Evolutionary conservation across 2,113 vertebrate species (phyloP).

Genomic region (Chamaea fasciata): DNA sequence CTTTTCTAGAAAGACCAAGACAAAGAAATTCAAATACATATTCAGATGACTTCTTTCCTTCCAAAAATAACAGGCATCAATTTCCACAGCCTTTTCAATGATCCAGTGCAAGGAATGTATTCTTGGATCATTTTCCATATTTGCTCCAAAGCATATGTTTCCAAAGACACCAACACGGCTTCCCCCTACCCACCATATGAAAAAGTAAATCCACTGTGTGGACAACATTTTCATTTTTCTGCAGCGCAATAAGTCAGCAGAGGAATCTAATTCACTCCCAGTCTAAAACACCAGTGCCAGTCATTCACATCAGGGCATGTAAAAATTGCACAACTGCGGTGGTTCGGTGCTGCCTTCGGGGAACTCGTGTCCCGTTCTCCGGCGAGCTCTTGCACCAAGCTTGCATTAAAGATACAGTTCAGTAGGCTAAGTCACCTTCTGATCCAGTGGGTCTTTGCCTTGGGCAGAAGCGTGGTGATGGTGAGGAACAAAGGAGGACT

Average conservation of each 20-base stretch:
- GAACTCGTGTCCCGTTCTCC: too few species aligned
- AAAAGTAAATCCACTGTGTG: neutral
- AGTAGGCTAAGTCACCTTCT: too few species aligned
- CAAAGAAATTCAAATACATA: neutral
- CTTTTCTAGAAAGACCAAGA: neutral
- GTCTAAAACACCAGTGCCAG: neutral
- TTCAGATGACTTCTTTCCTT: neutral
- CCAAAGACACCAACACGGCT: neutral
- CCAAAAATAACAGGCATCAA: neutral
- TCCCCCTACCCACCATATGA: neutral
- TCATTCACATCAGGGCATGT: neutral
- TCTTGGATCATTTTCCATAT: neutral
- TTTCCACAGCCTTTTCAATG: neutral
- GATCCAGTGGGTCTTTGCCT: too few species aligned
- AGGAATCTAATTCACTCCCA: neutral
- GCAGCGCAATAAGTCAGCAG: neutral
- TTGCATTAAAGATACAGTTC: too few species aligned
- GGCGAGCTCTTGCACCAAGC: too few species aligned
- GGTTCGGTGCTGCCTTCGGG: too few species aligned
- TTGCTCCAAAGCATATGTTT: neutral
- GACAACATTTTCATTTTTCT: neutral
- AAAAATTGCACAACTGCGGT: neutral
- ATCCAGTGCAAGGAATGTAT: neutral
- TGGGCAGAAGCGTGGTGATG: too few species aligned
- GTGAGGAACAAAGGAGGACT: too few species aligned